These are phyloP conservation scores for Eupithecia vulgata DNA, from an alignment of 2,888 invertebrate genomes.

Conservation along the genomic window DNA sequence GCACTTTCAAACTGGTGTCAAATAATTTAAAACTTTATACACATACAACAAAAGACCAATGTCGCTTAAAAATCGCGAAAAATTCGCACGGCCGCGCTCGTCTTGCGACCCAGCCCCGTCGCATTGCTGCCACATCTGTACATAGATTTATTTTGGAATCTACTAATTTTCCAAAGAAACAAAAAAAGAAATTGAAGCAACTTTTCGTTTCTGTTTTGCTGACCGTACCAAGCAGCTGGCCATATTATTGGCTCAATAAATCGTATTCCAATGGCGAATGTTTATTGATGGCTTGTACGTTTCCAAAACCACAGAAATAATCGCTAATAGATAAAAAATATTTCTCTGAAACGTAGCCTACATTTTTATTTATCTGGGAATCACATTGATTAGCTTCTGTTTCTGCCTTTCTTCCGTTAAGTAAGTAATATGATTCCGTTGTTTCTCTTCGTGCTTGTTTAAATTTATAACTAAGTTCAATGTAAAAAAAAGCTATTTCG, in stretches of 20 bases:
- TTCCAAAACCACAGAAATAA: constrained; percentile 11
- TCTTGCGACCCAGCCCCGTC: too few species aligned
- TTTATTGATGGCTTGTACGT: constrained; percentile 44
- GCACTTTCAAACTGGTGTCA: too few species aligned
- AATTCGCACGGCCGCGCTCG: too few species aligned
- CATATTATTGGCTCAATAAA: constrained; percentile 26
- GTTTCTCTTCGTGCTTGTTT: too few species aligned
- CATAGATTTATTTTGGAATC: neutral
- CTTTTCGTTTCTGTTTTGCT: constrained; percentile 16
- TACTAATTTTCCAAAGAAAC: neutral
- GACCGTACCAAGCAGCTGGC: constrained; percentile 13
- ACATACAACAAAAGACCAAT: too few species aligned
- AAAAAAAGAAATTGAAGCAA: neutral
- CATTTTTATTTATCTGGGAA: neutral
- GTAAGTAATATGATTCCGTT: too few species aligned
- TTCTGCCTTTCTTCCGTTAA: too few species aligned
- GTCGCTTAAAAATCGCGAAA: too few species aligned
- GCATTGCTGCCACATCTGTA: too few species aligned
- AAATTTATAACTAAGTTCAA: too few species aligned
- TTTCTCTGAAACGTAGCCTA: neutral
- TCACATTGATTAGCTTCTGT: neutral
- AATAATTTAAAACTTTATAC: too few species aligned
- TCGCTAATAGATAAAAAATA: neutral
- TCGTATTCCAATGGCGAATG: constrained; percentile 33
- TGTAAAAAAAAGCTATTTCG: too few species aligned